Percentiles rank a stretch among this genome's conserved stretches.
Evolutionary conservation across 2,888 invertebrate genomes (phyloP).

Genomic region (Apoda limacodes): DNA sequence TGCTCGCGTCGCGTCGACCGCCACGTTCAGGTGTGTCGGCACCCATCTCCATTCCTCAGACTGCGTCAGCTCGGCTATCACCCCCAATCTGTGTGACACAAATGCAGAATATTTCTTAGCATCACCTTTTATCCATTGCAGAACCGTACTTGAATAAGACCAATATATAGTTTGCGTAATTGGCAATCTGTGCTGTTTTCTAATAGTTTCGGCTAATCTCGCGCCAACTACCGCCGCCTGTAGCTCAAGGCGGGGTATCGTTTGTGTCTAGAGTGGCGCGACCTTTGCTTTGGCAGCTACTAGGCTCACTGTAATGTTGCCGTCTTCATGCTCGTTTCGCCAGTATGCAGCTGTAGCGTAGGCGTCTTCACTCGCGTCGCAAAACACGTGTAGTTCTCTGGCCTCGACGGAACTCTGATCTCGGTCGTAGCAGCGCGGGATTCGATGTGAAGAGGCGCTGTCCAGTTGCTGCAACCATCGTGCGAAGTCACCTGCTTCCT

Average conservation of each 20-base stretch:
- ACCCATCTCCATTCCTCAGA: constrained; percentile 24
- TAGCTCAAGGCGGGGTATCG: constrained; percentile 15
- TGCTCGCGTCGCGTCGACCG: constrained; percentile 12
- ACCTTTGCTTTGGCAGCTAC: constrained; percentile 12
- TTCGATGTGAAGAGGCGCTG: constrained; percentile 12
- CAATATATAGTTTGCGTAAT: constrained; percentile 10
- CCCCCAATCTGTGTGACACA: constrained; percentile 19
- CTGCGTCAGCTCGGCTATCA: constrained; percentile 19
- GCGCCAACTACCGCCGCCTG: constrained; percentile 17
- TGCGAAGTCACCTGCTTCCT: constrained; percentile 10
- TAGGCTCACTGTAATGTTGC: constrained; percentile 5
- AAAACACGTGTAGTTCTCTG: constrained; percentile 13
- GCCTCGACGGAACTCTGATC: no score
- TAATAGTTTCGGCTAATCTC: constrained; percentile 12
- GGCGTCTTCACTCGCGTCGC: constrained; percentile 8
- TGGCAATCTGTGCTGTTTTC: constrained; percentile 8
- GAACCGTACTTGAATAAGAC: constrained; percentile 19
- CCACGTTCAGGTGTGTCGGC: constrained; percentile 19
- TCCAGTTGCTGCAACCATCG: not conserved
- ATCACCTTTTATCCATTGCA: constrained; percentile 19
- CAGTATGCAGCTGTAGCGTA: constrained; percentile 10
- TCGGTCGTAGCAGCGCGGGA: constrained; percentile 21
- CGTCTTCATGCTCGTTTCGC: constrained; percentile 12
- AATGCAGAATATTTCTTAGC: constrained; percentile 17
- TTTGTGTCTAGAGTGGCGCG: constrained; percentile 8